A percentile compares a stretch with the other conserved stretches of the same genome.
Conservation (phyloP, 2,113 vertebrate species). For the Xerus inauris region DNA sequence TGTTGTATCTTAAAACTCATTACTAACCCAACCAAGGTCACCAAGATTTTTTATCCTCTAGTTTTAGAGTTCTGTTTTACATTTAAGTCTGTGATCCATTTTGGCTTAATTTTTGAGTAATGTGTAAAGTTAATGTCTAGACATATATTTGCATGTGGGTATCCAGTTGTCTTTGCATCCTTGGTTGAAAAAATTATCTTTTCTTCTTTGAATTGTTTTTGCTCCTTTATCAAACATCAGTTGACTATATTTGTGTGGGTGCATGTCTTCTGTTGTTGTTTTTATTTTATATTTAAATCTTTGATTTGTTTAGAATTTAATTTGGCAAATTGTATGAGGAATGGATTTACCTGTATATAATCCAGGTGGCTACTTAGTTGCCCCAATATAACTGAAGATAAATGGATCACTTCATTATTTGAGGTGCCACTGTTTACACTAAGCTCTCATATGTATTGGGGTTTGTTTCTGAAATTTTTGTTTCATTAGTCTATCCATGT, state of each 20-base stretch:
- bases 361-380: background rate
- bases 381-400: background rate
- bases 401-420: background rate
- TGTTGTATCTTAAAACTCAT: slow-evolving; percentile 11
- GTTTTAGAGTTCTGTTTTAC: background rate
- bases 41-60: background rate
- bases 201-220: background rate
- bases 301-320: background rate
- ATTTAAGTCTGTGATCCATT: background rate
- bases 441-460: background rate
- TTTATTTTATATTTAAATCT: slow-evolving; percentile 41
- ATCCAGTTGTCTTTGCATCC: background rate
- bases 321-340: background rate
- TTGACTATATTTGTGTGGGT: background rate
- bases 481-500: background rate
- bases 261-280: background rate
- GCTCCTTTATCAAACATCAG: background rate
- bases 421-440: background rate
- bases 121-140: background rate
- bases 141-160: background rate
- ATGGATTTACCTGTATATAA: background rate
- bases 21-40: background rate
- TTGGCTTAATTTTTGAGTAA: background rate
- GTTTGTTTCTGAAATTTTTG: background rate
- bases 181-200: background rate